Conservation (phyloP, 2,888 invertebrate genomes). For the Acanthosepion lycidas region DNA sequence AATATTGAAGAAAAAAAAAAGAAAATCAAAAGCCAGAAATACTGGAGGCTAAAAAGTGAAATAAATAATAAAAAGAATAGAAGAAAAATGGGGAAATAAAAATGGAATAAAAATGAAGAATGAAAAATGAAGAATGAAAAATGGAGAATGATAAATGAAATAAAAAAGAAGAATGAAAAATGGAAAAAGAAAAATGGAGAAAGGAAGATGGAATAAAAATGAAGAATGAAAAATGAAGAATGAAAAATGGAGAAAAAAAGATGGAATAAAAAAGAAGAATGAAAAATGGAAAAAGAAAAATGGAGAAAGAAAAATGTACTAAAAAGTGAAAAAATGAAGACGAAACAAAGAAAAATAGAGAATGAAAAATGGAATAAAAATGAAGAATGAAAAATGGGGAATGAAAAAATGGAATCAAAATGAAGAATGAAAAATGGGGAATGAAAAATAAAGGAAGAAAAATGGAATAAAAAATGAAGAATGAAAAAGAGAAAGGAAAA, state of each 20-base stretch:
- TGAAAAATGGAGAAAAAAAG: neutral
- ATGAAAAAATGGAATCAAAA: neutral
- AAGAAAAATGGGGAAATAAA: neutral
- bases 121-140: neutral
- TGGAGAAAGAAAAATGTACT: neutral
- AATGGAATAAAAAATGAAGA: neutral
- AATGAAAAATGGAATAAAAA: neutral
- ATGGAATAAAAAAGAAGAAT: slow-evolving; percentile 11
- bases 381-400: no score
- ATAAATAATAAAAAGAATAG: no score
- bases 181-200: neutral
- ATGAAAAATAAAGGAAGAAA: neutral
- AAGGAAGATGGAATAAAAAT: neutral
- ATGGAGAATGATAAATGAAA: neutral
- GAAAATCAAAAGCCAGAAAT: no score
- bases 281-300: neutral
- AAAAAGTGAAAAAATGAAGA: slow-evolving; percentile 39
- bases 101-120: neutral
- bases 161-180: slow-evolving; percentile 35
- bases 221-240: neutral
- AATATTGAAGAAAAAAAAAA: no score
- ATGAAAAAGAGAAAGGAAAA: neutral
- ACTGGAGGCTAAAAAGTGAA: neutral
- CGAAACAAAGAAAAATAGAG: neutral
- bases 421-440: neutral